Percentiles rank a stretch among this genome's conserved stretches.
Evolutionary conservation across 2,113 vertebrate species (phyloP).

Genomic region (Labeo rohita): DNA sequence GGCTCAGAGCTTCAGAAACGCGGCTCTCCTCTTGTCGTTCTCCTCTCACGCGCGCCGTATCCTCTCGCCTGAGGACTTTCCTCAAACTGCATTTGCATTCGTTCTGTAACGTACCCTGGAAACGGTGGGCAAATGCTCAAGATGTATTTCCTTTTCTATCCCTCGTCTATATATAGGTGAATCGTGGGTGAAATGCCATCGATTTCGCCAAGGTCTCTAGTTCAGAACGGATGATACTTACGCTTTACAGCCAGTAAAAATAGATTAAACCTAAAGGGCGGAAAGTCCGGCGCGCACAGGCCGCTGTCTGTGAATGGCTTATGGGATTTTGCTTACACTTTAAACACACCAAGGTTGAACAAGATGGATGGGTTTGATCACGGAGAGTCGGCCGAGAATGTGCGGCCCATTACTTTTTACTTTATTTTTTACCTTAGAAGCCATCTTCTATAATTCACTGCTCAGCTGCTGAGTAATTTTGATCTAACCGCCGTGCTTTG

Average conservation of each 20-base stretch:
- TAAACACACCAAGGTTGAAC: background rate
- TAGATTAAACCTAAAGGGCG: slow-evolving; percentile 31
- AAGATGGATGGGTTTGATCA: slow-evolving; percentile 35
- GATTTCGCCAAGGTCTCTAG: slow-evolving; percentile 19
- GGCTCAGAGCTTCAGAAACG: slow-evolving; percentile 33
- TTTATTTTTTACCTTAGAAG: slow-evolving; percentile 14
- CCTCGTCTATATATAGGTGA: background rate
- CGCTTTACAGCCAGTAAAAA: slow-evolving; percentile 5
- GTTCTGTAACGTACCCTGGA: background rate
- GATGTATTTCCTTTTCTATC: background rate
- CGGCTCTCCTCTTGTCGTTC: slow-evolving; percentile 15
- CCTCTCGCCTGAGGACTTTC: background rate
- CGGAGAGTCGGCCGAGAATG: background rate
- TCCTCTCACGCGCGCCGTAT: background rate
- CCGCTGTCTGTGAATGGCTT: slow-evolving; percentile 1
- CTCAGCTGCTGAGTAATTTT: background rate
- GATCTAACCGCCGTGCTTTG: slow-evolving; percentile 5
- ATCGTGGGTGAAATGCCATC: slow-evolving; percentile 18
- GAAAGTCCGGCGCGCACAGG: background rate
- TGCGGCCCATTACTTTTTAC: slow-evolving; percentile 12
- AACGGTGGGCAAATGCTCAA: background rate
- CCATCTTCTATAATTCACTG: slow-evolving; percentile 11
- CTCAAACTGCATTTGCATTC: slow-evolving; percentile 17
- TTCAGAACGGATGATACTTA: slow-evolving; percentile 10
- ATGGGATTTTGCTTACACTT: slow-evolving; percentile 18